phyloP scores from a whole-genome alignment of 2,113 vertebrate genomes.

The Chionis minor region DNA sequence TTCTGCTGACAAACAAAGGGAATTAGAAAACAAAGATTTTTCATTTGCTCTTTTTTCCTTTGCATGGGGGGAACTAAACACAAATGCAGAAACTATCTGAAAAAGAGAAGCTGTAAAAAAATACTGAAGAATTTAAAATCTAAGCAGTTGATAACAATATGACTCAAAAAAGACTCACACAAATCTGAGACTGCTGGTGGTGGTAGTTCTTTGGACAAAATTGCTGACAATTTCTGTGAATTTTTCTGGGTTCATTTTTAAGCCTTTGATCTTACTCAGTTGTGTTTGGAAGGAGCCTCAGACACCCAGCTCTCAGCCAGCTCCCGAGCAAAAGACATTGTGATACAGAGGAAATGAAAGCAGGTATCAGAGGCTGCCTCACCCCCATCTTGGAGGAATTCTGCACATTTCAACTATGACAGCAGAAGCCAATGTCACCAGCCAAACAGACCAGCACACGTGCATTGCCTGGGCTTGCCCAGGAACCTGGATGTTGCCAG shows the following conservation, averaged over 20 bases:
- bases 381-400: neutral
- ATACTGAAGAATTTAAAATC: neutral
- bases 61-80: neutral
- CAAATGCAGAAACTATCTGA: neutral
- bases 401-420: neutral
- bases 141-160: neutral
- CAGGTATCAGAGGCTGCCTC: neutral
- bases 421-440: neutral
- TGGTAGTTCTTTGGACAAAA: neutral
- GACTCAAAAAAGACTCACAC: neutral
- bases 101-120: neutral
- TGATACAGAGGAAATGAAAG: neutral
- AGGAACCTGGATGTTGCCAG: fast-evolving
- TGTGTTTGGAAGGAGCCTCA: neutral
- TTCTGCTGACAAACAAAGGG: neutral
- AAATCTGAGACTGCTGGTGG: neutral
- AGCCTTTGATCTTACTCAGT: neutral
- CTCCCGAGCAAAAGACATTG: fast-evolving
- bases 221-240: neutral
- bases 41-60: neutral
- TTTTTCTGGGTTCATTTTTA: neutral
- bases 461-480: fast-evolving
- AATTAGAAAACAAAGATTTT: neutral
- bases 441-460: neutral
- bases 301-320: neutral